Percentiles rank a stretch among this genome's conserved stretches.
These are phyloP conservation scores for Takifugu bimaculatus DNA, from an alignment of 2,113 vertebrate species.

Conservation along the genomic window DNA sequence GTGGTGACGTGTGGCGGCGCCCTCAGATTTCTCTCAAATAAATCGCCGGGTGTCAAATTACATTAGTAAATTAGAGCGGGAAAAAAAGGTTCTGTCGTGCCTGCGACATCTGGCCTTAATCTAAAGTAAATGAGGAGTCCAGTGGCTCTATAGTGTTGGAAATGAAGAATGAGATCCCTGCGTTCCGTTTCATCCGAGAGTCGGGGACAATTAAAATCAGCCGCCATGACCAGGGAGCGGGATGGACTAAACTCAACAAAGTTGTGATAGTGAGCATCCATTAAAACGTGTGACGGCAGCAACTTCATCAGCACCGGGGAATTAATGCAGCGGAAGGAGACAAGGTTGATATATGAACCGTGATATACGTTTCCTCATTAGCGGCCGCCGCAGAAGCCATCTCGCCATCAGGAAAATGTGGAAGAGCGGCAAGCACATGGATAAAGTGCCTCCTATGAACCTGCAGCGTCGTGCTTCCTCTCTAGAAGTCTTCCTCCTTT, in stretches of 20 bases:
- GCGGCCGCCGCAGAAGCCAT: too few relatives aligned
- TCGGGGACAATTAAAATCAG: conserved; percentile 52
- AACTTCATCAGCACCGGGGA: too few relatives aligned
- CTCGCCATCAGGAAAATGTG: too few relatives aligned
- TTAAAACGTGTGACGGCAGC: too few relatives aligned
- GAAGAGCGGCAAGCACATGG: too few relatives aligned
- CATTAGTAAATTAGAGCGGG: conserved; percentile 6
- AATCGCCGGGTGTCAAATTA: conserved; percentile 2
- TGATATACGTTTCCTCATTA: too few relatives aligned
- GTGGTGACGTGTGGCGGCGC: too few relatives aligned
- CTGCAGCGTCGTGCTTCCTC: too few relatives aligned
- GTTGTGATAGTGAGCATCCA: conserved; percentile 17
- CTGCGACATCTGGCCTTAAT: conserved; percentile 20
- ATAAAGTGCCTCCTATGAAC: too few relatives aligned
- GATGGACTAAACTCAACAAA: conserved; percentile 23
- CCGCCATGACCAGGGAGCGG: conserved; percentile 16
- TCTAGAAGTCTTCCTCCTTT: too few relatives aligned
- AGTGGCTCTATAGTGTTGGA: conserved; percentile 17
- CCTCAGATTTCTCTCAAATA: not conserved
- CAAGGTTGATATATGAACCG: too few relatives aligned
- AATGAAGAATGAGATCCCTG: conserved; percentile 31
- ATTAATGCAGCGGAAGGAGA: too few relatives aligned
- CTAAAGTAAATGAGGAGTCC: conserved; percentile 26
- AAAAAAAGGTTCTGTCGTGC: conserved; percentile 7
- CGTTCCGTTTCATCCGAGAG: conserved; percentile 39